These are phyloP conservation scores for Piscicola geometra DNA, from an alignment of 2,888 invertebrate species.

Conservation along the genomic window DNA sequence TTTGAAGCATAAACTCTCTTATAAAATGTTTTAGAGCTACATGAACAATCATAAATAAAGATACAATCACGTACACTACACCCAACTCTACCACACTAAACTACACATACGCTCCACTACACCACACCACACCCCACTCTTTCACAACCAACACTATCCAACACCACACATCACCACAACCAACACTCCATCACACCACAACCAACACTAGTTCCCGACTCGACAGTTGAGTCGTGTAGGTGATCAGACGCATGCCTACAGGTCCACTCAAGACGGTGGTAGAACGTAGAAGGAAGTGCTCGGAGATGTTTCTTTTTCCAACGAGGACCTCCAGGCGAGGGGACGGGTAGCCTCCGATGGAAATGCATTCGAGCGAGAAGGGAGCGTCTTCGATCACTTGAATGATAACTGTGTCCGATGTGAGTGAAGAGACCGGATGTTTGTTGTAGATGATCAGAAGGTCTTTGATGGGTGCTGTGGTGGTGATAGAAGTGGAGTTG, in stretches of 20 bases:
- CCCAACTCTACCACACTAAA: no score
- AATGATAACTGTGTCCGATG: not conserved
- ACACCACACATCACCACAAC: not conserved
- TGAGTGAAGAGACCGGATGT: not conserved
- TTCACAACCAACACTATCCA: not conserved
- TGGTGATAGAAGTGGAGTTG: no score
- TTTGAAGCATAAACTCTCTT: no score
- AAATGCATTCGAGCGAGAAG: conserved; percentile 21
- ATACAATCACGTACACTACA: no score
- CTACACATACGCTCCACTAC: not conserved
- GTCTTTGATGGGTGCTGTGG: conserved; percentile 14
- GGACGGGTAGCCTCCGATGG: conserved; percentile 26
- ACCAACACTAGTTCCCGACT: not conserved
- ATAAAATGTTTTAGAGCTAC: no score
- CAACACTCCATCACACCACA: not conserved
- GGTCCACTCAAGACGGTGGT: conserved; percentile 14
- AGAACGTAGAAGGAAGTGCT: conserved; percentile 16
- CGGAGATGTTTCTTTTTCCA: conserved; percentile 23
- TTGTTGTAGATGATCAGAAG: not conserved
- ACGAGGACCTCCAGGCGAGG: conserved; percentile 9
- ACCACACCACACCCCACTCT: not conserved
- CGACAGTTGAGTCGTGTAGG: conserved; percentile 32
- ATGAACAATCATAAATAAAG: no score
- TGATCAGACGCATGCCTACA: conserved; percentile 29
- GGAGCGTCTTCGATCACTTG: conserved; percentile 17